A percentile compares a stretch with the other conserved stretches of the same genome.
Conservation (phyloP, 2,888 invertebrate species). For the Netelia virgata region DNA sequence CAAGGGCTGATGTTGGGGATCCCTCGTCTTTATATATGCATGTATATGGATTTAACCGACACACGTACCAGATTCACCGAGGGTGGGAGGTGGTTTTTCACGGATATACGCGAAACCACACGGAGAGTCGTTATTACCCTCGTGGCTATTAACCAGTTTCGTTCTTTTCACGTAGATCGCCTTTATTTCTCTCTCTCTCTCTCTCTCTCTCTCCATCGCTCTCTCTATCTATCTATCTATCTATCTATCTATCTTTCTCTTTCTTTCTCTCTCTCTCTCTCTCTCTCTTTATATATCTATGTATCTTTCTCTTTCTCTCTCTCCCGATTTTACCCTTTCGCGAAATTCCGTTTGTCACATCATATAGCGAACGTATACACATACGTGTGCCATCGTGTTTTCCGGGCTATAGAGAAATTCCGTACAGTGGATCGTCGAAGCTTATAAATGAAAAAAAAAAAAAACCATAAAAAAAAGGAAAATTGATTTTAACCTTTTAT, state of each 20-base stretch:
- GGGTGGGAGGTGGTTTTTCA: neutral
- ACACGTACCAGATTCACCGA: slow-evolving; percentile 1
- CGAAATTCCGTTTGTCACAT: neutral
- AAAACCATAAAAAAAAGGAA: neutral
- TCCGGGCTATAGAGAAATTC: neutral
- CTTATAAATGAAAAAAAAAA: slow-evolving; percentile 1
- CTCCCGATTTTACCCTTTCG: neutral
- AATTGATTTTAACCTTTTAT: neutral
- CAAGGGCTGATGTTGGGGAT: too few species aligned
- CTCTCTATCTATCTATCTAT: neutral
- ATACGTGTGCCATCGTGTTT: neutral
- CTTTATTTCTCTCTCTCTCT: slow-evolving; percentile 29
- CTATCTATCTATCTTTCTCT: slow-evolving; percentile 3
- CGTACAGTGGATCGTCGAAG: neutral
- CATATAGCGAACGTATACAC: neutral
- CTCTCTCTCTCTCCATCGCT: slow-evolving; percentile 1
- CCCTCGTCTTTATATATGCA: neutral
- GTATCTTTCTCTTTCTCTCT: slow-evolving; percentile 6
- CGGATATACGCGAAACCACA: slow-evolving; percentile 17
- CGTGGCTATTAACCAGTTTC: slow-evolving; percentile 44
- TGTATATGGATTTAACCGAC: neutral
- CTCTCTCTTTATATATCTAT: too few species aligned
- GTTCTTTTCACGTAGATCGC: slow-evolving; percentile 39
- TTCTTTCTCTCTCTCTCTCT: slow-evolving; percentile 5
- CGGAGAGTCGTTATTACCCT: slow-evolving; percentile 45